Evolutionary conservation across 2,113 vertebrate species (phyloP), one percentile per base, ranked within the genome.

Genomic region (Epinephelus cyanopodus): DNA sequence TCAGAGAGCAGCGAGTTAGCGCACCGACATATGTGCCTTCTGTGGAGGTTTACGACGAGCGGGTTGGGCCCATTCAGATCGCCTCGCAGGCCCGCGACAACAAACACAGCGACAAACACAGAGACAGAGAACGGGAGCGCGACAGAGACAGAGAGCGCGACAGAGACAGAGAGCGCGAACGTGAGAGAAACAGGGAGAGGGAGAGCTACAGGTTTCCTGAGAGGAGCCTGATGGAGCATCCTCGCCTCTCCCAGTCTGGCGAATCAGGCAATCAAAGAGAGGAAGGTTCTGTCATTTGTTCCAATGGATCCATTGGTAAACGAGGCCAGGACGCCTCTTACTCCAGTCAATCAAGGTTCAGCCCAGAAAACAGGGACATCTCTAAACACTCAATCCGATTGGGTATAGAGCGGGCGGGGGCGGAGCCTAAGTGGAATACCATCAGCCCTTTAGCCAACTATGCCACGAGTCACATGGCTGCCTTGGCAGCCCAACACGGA

Each of bases 11-110:
- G 94, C 96, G 97, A 83, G 97, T 98, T 84, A 98, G 95, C 53
- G 97, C 97, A 53, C 97, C 98, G 70, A 99, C 97, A 75, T 99
- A 98, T 14, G 97, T 98, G 96, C 97, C 97, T 97, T 98, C 97
- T 76, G 96, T 98, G 65, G 98, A 98, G 94, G 96, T 97, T 91
- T 98, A 97, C 0, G 97, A 98, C 0, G 97, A 99, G 95, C 96
- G 96, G 89, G 95, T 87, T 0, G 97, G 97, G 42, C 97, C 97
- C 78, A 97, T 98, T 91, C 97, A 98, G 85, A 97, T 98, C 0
- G 97, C 97, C 2, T 98, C 98, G 0, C 98, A 99, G 95, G 97
- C 97, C 33, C 95, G 97, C 0, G 97, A 99, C 90, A 95, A 94
- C 88, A 95, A 94, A 90, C 90, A 90, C 11, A 3, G 39, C 0